These are phyloP conservation scores for Lucilia cuprina DNA, from an alignment of 1,140 invertebrate genomes.

Conservation along the genomic window DNA sequence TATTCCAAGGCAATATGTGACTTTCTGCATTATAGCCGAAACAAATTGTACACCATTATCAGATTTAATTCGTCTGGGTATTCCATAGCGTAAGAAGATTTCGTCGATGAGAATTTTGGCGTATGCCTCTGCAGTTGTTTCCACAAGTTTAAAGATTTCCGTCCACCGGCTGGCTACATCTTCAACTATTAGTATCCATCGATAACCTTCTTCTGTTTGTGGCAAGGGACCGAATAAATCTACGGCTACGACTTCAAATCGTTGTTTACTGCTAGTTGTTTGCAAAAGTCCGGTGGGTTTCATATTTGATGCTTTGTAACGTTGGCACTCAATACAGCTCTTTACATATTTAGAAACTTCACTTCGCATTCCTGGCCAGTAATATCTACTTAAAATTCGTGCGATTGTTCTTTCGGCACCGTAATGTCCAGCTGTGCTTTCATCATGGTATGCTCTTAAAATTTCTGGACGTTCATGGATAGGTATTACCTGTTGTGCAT, in stretches of 20 bases:
- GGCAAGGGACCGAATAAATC: slow-evolving; percentile 49
- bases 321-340: slow-evolving; percentile 46
- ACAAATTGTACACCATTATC: slow-evolving; percentile 39
- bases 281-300: slow-evolving; percentile 44
- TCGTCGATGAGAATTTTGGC: slow-evolving; percentile 7
- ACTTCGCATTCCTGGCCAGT: slow-evolving; percentile 49
- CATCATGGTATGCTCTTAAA: slow-evolving; percentile 48
- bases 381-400: slow-evolving; percentile 46
- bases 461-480: slow-evolving; percentile 28
- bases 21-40: slow-evolving; percentile 53
- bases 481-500: slow-evolving; percentile 41
- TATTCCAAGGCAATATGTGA: slow-evolving; percentile 48
- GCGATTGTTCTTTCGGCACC: slow-evolving; percentile 46
- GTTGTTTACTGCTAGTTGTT: slow-evolving; percentile 35
- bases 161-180: slow-evolving; percentile 42
- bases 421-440: slow-evolving; percentile 48
- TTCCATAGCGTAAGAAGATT: slow-evolving; percentile 28
- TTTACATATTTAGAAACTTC: slow-evolving; percentile 39
- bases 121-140: slow-evolving; percentile 29
- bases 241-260: slow-evolving; percentile 44
- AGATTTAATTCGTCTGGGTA: slow-evolving; percentile 30
- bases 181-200: slow-evolving; percentile 48
- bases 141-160: slow-evolving; percentile 40
- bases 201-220: slow-evolving; percentile 18
- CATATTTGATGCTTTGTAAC: slow-evolving; percentile 44